These are phyloP conservation scores for Clepsis dumicolana DNA, from an alignment of 2,888 invertebrate species.

Conservation along the genomic window DNA sequence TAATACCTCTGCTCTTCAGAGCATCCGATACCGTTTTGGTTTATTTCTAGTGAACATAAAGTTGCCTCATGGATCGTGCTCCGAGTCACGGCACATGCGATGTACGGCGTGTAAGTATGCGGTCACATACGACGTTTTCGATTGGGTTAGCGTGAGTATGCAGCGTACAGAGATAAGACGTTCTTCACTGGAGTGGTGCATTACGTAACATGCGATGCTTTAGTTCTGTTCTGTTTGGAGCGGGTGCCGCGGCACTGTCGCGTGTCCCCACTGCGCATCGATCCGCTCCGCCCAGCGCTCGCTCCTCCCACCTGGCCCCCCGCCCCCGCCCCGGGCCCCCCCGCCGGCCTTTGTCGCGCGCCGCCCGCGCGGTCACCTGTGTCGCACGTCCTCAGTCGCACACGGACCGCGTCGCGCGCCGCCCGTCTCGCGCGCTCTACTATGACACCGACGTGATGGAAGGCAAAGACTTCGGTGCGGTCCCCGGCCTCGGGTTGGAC, in stretches of 20 bases:
- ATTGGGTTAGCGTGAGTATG: background rate
- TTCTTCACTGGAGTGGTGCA: constrained; percentile 51
- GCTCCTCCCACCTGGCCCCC: constrained; percentile 79
- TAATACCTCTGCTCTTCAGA: constrained; percentile 21
- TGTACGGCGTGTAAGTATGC: constrained; percentile 13
- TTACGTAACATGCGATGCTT: constrained; percentile 74
- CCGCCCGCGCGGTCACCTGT: constrained; percentile 85
- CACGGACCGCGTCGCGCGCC: constrained; percentile 87
- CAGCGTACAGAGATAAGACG: constrained; percentile 43
- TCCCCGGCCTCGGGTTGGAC: constrained; percentile 81
- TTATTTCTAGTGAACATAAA: constrained; percentile 35
- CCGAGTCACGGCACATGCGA: constrained; percentile 31
- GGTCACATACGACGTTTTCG: constrained; percentile 19
- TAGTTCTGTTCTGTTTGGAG: constrained; percentile 77
- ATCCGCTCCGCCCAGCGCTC: constrained; percentile 84
- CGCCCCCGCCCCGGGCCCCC: constrained; percentile 60
- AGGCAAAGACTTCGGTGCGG: constrained; percentile 81
- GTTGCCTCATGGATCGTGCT: constrained; percentile 30
- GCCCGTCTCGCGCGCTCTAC: constrained; percentile 77
- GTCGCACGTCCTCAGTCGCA: constrained; percentile 86
- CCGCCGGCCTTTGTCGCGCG: constrained; percentile 75
- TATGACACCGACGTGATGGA: constrained; percentile 85
- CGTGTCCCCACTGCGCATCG: constrained; percentile 83
- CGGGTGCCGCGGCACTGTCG: constrained; percentile 71
- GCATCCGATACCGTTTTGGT: constrained; percentile 28